Evolutionary conservation across 2,888 invertebrate genomes (phyloP).

Genomic region (Limnephilus auricula): DNA sequence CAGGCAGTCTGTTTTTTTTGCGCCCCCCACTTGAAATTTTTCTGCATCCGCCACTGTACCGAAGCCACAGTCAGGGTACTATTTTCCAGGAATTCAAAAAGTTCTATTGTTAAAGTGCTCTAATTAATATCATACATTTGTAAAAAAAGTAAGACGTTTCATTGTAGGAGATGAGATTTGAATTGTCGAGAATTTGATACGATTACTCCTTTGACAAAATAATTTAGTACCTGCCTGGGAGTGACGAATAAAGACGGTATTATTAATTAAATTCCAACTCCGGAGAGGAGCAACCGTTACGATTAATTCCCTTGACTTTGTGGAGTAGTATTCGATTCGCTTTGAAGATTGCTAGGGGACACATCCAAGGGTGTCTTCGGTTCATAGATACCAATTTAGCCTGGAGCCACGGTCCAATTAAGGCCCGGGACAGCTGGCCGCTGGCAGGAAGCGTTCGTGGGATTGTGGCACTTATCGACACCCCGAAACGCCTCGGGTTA

Average conservation of each 20-base stretch:
- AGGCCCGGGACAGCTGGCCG: slow-evolving; percentile 42
- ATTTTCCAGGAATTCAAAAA: too few relatives aligned
- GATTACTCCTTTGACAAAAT: background rate
- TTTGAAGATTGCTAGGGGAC: slow-evolving; percentile 42
- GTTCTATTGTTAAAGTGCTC: too few relatives aligned
- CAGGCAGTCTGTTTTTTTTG: too few relatives aligned
- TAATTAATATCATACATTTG: too few relatives aligned
- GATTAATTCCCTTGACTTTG: slow-evolving; percentile 30
- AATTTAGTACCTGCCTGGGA: background rate
- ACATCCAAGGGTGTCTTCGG: slow-evolving; percentile 30
- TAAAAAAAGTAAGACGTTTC: too few relatives aligned
- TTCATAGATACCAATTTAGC: slow-evolving; percentile 47
- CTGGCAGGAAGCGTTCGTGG: slow-evolving; percentile 12
- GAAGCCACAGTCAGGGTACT: too few relatives aligned
- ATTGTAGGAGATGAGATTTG: too few relatives aligned
- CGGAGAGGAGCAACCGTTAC: slow-evolving; percentile 10
- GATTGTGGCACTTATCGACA: slow-evolving; percentile 53
- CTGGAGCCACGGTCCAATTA: slow-evolving; percentile 59
- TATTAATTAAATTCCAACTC: slow-evolving; percentile 27
- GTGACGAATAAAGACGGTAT: background rate
- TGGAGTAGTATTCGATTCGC: slow-evolving; percentile 34
- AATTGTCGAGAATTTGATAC: background rate
- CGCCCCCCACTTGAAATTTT: too few relatives aligned
- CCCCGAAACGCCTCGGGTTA: slow-evolving; percentile 48
- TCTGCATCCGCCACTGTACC: too few relatives aligned